Evolutionary conservation across 2,888 invertebrate species (phyloP), one percentile per base, ranked within the genome.

Genomic region (Sphinx pinastri): DNA sequence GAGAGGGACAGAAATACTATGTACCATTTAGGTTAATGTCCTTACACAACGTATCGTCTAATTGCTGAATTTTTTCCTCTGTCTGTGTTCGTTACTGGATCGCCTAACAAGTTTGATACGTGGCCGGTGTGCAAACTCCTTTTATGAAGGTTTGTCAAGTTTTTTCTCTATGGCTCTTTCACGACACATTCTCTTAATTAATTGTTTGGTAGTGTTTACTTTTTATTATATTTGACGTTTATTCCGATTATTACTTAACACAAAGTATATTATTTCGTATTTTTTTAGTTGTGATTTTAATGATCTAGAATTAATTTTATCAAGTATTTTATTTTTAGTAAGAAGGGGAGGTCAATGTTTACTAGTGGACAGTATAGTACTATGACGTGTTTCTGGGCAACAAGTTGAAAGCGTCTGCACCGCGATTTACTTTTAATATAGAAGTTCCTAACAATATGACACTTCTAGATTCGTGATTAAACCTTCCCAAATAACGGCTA

Each of bases 1-100:
- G 71, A 58, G 74, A 79, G 71, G 75, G 78, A 82, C 79, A 84
- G 83, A 19, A 85, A 83, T 85, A 81, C 75, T 77, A 38, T 38
- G 38, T 38, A 79, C 78, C 83, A 86, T 88, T 88, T 84, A 82
- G 82, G 83, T 84, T 87, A 88, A 88, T 87, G 84, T 80, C 83
- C 82, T 77, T 75, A 78, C 83, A 83, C 81, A 84, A 87, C 85
- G 86, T 87, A 87, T 88, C 81, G 84, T 82, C 85, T 89, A 88
- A 89, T 90, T 90, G 88, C 81, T 75, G 79, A 75, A 80, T 80
- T 84, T 83, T 81, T 82, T 80, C 75, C 75, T 75, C 74, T 73
- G 75, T 75, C 16, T 19, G 19, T 14, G 59, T 52, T 69, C 69
- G 38, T 69, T 69, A 69, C 60, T 60, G 69, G 60, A 59, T 60